Percentiles rank a stretch among this genome's conserved stretches.
These are phyloP conservation scores for Lithophane semibrunnea DNA, from an alignment of 2,888 invertebrate species.

Conservation along the genomic window DNA sequence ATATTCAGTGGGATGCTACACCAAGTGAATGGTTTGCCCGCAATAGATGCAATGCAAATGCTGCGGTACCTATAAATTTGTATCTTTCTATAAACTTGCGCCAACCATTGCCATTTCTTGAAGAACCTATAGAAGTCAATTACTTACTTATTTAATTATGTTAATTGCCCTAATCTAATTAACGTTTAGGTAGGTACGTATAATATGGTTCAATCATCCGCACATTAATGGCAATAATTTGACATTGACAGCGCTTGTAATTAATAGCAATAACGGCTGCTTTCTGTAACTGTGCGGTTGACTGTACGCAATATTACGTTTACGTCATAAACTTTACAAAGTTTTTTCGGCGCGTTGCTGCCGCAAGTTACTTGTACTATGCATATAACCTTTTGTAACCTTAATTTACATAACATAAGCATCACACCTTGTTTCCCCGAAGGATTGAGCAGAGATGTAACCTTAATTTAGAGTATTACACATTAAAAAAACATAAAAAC, in stretches of 20 bases:
- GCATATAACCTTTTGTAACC: too few species aligned
- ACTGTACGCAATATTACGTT: background rate
- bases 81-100: too few species aligned
- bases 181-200: background rate
- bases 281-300: background rate
- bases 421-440: too few species aligned
- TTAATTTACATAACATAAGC: too few species aligned
- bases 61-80: background rate
- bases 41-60: background rate
- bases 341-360: too few species aligned
- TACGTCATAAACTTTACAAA: too few species aligned
- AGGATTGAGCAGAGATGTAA: too few species aligned
- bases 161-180: background rate
- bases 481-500: too few species aligned
- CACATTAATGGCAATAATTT: background rate
- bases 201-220: background rate
- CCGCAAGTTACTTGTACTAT: too few species aligned
- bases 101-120: background rate
- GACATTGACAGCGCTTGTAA: background rate
- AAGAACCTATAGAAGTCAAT: background rate
- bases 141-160: background rate
- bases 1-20: background rate
- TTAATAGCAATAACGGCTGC: background rate
- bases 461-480: too few species aligned
- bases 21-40: background rate